A percentile compares a stretch with the other conserved stretches of the same genome.
phyloP scores from a whole-genome alignment of 2,888 invertebrate species.

The Protophormia terraenovae region DNA sequence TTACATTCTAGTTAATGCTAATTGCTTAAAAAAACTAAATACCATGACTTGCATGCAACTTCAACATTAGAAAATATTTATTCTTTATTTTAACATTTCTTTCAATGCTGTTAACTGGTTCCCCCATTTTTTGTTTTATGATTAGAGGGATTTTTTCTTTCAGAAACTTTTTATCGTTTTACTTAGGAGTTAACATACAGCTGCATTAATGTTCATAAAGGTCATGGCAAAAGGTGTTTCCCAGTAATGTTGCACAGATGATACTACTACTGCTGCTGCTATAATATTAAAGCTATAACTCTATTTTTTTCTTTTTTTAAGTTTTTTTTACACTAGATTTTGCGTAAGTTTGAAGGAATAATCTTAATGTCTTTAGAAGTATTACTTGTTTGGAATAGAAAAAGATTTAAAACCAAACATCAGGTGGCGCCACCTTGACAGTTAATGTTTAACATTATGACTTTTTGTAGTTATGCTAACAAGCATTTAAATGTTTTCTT shows the following conservation, averaged over 20 bases:
- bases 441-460: constrained; percentile 54
- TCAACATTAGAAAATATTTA: not conserved
- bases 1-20: not conserved
- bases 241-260: not conserved
- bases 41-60: constrained; percentile 6
- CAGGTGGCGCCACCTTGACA: constrained; percentile 60
- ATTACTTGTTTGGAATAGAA: no score
- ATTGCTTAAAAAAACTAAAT: not conserved
- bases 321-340: not conserved
- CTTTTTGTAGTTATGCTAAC: constrained; percentile 8
- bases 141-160: not conserved
- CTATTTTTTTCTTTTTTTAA: not conserved
- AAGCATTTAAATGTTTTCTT: not conserved
- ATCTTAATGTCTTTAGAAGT: not conserved
- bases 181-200: not conserved
- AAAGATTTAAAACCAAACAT: not conserved
- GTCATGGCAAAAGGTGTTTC: constrained; percentile 45
- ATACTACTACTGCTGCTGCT: not conserved
- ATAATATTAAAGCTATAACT: not conserved
- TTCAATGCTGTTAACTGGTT: not conserved
- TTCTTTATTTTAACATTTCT: not conserved
- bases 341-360: not conserved
- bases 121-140: not conserved
- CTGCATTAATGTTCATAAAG: constrained; percentile 9
- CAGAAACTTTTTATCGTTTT: not conserved